Evolutionary conservation across 30 jellyfish, hydroid and myxozoan species (phyloP), one percentile per base, ranked within the genome.

Genomic region (Hydractinia echinata): DNA sequence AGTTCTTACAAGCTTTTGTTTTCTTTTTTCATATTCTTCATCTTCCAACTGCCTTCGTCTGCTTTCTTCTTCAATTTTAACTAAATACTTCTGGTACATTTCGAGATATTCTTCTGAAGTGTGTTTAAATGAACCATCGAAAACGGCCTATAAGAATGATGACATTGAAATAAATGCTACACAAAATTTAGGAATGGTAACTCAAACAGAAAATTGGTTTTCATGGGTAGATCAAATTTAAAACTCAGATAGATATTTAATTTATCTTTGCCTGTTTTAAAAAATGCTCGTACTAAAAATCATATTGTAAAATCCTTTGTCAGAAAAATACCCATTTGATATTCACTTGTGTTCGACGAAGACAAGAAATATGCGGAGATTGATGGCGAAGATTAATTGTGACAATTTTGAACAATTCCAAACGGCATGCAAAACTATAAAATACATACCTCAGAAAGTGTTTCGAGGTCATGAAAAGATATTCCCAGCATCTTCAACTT

Each of bases 401-500:
- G 44, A 30, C 44, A 30, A 30, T 30, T 30, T 30, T 30, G 44
- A 30, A 30, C 1, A n/a, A n/a, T n/a, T 6, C 19, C 9, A 7
- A 64, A 4, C 74, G 4, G 18, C 74, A 64, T n/a, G 10, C 19
- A 3, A 44, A 64, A 64, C 74, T n/a, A 64, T 2, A 30, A 30
- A 30, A 53, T 9, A 72, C 79, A 6, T 54, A 87, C 95, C 87
- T 87, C 76, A 51, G 80, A 44, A 16, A 89, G 66, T 54, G 52
- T 67, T n/a, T 89, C 95, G 7, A 62, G 74, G 72, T 89, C 95
- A 71, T 78, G 79, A 10, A 78, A 73, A 66, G 70, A 83, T 16
- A 86, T 85, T 14, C 96, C 96, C 18, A 89, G 56, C 66, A 66
- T 84, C 86, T 89, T 89, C 39, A 89, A 76, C 61, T 72, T 69